Evolutionary conservation across 2,113 vertebrate genomes (phyloP).

Genomic region (Heteronetta atricapilla): DNA sequence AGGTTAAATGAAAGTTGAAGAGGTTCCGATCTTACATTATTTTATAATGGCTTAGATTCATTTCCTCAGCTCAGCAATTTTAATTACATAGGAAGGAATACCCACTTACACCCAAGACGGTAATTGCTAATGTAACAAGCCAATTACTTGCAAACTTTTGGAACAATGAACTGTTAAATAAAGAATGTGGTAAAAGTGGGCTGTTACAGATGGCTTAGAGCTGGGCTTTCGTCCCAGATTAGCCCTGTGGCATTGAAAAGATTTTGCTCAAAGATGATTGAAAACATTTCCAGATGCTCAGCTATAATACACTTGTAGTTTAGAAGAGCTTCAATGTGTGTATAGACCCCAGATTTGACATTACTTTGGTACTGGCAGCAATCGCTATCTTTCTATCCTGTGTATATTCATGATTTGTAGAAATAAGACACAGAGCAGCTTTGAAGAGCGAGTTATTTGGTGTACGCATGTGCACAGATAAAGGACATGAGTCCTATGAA

Average conservation of each 20-base stretch:
- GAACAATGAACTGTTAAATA: constrained; percentile 36
- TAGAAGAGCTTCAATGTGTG: neutral
- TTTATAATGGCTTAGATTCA: constrained; percentile 49
- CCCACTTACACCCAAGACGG: neutral
- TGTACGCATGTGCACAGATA: neutral
- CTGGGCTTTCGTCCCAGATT: neutral
- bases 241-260: neutral
- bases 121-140: constrained; percentile 54
- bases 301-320: neutral
- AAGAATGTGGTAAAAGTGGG: constrained; percentile 15
- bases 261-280: neutral
- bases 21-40: constrained; percentile 29
- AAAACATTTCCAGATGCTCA: neutral
- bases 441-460: neutral
- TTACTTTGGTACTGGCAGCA: neutral
- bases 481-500: neutral
- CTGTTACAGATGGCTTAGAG: constrained; percentile 13
- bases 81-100: constrained; percentile 39
- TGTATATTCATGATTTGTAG: neutral
- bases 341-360: neutral
- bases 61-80: constrained; percentile 48
- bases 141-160: constrained; percentile 51
- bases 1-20: constrained; percentile 55
- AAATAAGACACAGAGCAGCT: neutral
- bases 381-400: neutral